These are phyloP conservation scores for Pollenia angustigena DNA, from an alignment of 2,888 invertebrate genomes.

Conservation along the genomic window DNA sequence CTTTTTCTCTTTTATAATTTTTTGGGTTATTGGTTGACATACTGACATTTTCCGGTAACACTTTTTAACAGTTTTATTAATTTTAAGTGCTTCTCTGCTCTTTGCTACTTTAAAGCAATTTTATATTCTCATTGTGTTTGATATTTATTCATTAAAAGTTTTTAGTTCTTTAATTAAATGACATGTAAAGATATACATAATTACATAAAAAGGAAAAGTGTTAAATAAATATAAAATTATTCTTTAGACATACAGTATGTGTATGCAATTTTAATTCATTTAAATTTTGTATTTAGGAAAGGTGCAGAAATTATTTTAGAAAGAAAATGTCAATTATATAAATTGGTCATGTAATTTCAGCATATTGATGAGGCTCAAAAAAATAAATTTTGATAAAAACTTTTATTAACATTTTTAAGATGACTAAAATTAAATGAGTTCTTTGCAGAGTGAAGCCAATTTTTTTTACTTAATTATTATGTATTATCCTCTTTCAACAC, in stretches of 20 bases:
- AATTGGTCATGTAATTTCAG: too few relatives aligned
- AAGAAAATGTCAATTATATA: too few relatives aligned
- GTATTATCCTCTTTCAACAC: too few relatives aligned
- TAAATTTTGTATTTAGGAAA: not conserved
- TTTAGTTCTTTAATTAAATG: not conserved
- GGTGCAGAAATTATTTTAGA: too few relatives aligned
- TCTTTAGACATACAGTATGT: not conserved
- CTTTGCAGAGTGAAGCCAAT: too few relatives aligned
- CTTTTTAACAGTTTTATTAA: conserved; percentile 25
- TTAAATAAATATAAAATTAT: not conserved
- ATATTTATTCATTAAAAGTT: not conserved
- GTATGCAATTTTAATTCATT: not conserved
- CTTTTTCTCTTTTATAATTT: conserved; percentile 7
- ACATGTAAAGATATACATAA: not conserved
- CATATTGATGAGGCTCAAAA: too few relatives aligned
- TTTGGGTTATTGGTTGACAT: conserved; percentile 55
- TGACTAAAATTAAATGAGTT: too few relatives aligned
- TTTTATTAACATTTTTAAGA: too few relatives aligned
- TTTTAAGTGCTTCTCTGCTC: conserved; percentile 19
- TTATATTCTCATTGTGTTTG: not conserved
- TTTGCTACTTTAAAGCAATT: not conserved
- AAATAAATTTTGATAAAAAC: too few relatives aligned
- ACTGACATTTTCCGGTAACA: conserved; percentile 55
- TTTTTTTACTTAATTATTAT: too few relatives aligned
- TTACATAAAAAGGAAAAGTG: not conserved